Conservation (phyloP, 2,113 vertebrate species). For the Tricholaema leucomelas region DNA sequence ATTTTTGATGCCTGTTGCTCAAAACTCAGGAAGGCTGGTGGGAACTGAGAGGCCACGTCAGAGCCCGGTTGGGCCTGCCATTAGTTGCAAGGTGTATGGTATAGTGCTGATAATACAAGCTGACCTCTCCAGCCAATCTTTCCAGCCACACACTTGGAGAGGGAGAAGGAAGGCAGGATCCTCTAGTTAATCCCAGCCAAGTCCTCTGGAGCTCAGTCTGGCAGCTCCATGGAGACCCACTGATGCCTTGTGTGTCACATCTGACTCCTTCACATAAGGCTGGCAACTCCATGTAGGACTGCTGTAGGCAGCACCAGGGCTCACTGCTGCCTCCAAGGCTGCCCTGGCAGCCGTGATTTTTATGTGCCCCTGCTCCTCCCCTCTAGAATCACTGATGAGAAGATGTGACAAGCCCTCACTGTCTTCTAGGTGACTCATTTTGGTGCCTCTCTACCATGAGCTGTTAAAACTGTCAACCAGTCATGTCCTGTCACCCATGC, state of each 20-base stretch:
- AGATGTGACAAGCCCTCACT: slow-evolving; percentile 33
- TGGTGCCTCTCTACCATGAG: slow-evolving; percentile 40
- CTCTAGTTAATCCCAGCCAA: neutral
- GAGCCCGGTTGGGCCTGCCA: neutral
- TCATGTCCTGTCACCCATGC: slow-evolving; percentile 40
- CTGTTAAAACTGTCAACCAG: slow-evolving; percentile 45
- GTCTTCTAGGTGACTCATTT: slow-evolving; percentile 9
- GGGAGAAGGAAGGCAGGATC: rapidly evolving
- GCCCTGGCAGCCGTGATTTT: rapidly evolving
- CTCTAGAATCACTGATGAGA: neutral
- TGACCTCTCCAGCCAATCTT: neutral
- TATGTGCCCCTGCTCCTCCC: neutral
- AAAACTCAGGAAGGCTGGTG: neutral
- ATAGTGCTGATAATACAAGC: rapidly evolving
- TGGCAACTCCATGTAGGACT: neutral
- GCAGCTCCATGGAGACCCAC: neutral
- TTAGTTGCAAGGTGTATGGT: neutral
- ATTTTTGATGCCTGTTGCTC: neutral
- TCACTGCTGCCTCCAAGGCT: rapidly evolving
- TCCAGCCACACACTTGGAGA: neutral
- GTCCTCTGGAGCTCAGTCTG: neutral
- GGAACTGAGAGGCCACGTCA: neutral
- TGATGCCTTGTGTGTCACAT: neutral
- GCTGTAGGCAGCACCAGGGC: neutral
- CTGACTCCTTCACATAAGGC: neutral